These are phyloP conservation scores for Syngnathus scovelli DNA, from an alignment of 2,113 vertebrate species.

Conservation along the genomic window DNA sequence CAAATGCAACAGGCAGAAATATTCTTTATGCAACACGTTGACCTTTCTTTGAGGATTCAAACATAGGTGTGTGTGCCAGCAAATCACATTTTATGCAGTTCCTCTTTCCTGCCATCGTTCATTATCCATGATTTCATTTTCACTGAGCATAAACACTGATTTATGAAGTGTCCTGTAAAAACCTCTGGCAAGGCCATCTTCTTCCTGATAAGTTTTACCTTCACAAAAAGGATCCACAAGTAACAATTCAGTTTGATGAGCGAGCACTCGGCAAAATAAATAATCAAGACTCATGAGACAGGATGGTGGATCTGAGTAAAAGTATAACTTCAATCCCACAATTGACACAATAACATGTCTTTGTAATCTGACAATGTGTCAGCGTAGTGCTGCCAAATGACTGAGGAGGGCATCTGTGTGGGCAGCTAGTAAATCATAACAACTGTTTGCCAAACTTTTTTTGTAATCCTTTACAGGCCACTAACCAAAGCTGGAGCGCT, in stretches of 20 bases:
- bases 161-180: constrained; percentile 28
- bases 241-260: constrained; percentile 20
- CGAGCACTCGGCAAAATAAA: constrained; percentile 3
- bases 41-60: background rate
- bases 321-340: constrained; percentile 31
- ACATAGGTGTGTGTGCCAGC: background rate
- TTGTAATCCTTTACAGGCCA: constrained; percentile 39
- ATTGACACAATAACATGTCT: constrained; percentile 46
- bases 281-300: background rate
- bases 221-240: constrained; percentile 15
- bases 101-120: constrained; percentile 10
- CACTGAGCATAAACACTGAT: constrained; percentile 17
- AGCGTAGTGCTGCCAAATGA: constrained; percentile 59
- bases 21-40: background rate
- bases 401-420: constrained; percentile 62
- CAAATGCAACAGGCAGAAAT: constrained; percentile 5
- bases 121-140: constrained; percentile 29
- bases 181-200: constrained; percentile 33
- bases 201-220: constrained; percentile 25
- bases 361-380: constrained; percentile 54
- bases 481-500: constrained; percentile 18
- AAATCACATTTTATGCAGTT: background rate
- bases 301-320: constrained; percentile 24
- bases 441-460: constrained; percentile 57
- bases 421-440: constrained; percentile 65